A percentile compares a stretch with the other conserved stretches of the same genome.
Conservation (phyloP, 2,797 vertebrate species). For the Perodicticus potto region DNA sequence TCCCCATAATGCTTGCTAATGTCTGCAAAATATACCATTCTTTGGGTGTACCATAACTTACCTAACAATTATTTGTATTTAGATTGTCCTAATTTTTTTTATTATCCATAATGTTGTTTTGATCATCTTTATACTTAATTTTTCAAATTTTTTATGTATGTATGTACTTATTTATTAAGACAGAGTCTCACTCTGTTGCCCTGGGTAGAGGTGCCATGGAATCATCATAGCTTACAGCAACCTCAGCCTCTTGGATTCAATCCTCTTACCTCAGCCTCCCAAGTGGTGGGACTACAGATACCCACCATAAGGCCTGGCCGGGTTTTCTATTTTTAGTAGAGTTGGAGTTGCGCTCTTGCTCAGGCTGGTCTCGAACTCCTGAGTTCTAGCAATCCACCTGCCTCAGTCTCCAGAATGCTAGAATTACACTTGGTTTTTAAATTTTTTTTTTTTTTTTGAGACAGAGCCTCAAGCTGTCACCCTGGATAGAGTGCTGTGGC, state of each 20-base stretch:
- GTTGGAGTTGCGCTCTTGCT: background rate
- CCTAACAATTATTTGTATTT: constrained; percentile 48
- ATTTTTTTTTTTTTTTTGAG: too few species aligned
- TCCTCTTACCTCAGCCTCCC: background rate
- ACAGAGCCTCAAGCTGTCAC: too few species aligned
- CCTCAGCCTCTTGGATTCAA: background rate
- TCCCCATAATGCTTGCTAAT: constrained; percentile 31
- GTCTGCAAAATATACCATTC: background rate
- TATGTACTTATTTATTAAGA: background rate
- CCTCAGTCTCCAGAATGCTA: background rate
- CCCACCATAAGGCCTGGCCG: background rate
- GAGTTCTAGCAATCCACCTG: background rate
- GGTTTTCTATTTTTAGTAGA: background rate
- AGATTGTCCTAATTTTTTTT: constrained; percentile 53
- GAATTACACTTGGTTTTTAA: background rate
- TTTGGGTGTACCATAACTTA: background rate
- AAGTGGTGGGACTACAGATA: background rate
- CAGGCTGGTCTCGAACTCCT: background rate
- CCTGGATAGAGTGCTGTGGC: too few species aligned
- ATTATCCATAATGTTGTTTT: constrained; percentile 55
- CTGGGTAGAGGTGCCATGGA: background rate
- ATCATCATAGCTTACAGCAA: background rate
- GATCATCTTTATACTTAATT: constrained; percentile 39
- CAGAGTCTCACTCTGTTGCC: background rate
- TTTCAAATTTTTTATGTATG: too few species aligned